Evolutionary conservation across 2,797 vertebrate genomes (phyloP).

Genomic region (Typhlichthys eigenmanni): DNA sequence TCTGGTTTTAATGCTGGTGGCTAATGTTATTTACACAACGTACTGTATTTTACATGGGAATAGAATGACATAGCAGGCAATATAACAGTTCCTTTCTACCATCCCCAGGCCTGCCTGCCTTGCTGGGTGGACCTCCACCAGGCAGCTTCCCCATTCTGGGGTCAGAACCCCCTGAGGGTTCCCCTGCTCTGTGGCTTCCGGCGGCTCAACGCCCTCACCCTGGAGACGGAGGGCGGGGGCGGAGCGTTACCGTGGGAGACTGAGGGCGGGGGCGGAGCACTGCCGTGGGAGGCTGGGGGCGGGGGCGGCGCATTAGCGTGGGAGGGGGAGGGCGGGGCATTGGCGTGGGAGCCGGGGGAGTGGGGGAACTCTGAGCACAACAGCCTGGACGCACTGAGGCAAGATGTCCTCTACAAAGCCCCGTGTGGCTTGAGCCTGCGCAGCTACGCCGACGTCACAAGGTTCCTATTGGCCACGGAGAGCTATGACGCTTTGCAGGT

Average conservation of each 20-base stretch:
- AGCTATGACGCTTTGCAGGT: constrained; percentile 81
- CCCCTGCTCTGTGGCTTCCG: constrained; percentile 85
- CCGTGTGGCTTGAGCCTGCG: constrained; percentile 87
- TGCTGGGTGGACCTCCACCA: constrained; percentile 64
- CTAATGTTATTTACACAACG: too few species aligned
- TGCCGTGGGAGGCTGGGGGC: constrained; percentile 23
- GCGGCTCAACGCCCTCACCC: constrained; percentile 74
- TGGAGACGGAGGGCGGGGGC: constrained; percentile 19
- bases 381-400: neutral
- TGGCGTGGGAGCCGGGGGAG: neutral
- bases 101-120: constrained; percentile 52
- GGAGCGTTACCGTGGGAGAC: constrained; percentile 13
- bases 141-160: constrained; percentile 61
- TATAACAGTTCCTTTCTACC: neutral
- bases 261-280: neutral
- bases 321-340: neutral
- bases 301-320: constrained; percentile 29
- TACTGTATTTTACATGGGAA: neutral
- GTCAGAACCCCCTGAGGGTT: constrained; percentile 85
- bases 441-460: constrained; percentile 79
- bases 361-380: fast-evolving
- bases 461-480: constrained; percentile 82
- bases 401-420: constrained; percentile 83
- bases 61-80: neutral
- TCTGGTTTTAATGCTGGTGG: too few species aligned